A percentile compares a stretch with the other conserved stretches of the same genome.
Evolutionary conservation across 2,888 invertebrate species (phyloP).

Genomic region (Drosophila pseudotakahashii): DNA sequence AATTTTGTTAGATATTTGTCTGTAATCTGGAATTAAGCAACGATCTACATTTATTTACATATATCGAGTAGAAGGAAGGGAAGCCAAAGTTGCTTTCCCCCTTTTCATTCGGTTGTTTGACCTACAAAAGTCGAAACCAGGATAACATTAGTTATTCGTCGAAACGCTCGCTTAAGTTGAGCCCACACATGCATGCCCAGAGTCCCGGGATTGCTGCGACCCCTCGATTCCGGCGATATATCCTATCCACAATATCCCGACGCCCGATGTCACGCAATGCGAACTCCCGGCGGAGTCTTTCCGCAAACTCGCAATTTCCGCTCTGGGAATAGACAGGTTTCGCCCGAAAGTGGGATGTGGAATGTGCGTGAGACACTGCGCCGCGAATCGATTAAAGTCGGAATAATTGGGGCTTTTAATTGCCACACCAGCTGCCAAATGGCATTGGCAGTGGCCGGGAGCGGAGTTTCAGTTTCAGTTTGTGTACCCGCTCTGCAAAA

Average conservation of each 20-base stretch:
- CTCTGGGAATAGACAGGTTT: conserved; percentile 27
- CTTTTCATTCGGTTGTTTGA: conserved; percentile 3
- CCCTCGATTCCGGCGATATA: not conserved
- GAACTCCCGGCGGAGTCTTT: conserved; percentile 38
- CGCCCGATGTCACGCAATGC: conserved; percentile 55
- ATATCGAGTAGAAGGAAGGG: not conserved
- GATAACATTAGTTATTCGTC: not conserved
- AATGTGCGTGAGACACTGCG: conserved; percentile 39
- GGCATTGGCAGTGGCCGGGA: conserved; percentile 34
- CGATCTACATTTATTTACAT: no score
- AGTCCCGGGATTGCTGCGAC: not conserved
- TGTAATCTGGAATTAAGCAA: not conserved
- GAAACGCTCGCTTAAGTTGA: conserved; percentile 5
- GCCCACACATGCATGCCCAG: not conserved
- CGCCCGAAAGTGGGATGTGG: conserved; percentile 3
- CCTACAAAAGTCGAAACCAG: conserved; percentile 9
- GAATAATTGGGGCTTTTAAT: conserved; percentile 66
- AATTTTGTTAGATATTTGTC: no score
- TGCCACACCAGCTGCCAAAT: conserved; percentile 54
- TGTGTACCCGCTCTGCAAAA: conserved; percentile 9
- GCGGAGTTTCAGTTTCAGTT: conserved; percentile 7
- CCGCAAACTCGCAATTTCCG: conserved; percentile 48
- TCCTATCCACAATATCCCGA: not conserved
- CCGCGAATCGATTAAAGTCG: conserved; percentile 65
- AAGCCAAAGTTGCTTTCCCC: not conserved